phyloP scores from a whole-genome alignment of 2,113 vertebrate species.

The Pavo muticus region DNA sequence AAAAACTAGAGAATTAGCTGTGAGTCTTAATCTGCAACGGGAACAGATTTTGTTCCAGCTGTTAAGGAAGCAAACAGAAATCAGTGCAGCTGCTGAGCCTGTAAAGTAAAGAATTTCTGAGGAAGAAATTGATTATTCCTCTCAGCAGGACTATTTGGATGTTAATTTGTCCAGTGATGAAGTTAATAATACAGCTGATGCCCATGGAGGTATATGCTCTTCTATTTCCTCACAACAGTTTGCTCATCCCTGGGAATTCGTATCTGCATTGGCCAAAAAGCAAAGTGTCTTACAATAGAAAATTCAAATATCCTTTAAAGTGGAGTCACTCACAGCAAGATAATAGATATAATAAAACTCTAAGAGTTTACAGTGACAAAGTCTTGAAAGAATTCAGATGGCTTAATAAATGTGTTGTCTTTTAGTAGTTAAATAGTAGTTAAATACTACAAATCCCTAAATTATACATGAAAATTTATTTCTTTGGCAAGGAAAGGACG shows the following conservation, averaged over 20 bases:
- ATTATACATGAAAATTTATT: not conserved
- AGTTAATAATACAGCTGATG: conserved; percentile 1
- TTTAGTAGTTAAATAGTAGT: not conserved
- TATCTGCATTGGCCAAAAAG: not conserved
- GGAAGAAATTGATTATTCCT: conserved; percentile 38
- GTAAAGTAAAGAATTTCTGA: conserved; percentile 14
- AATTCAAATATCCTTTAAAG: not conserved
- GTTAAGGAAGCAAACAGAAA: conserved; percentile 1
- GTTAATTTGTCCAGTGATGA: conserved; percentile 4
- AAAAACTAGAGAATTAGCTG: not conserved
- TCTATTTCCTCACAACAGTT: conserved; percentile 7
- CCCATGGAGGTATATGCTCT: not conserved
- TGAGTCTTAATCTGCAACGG: not conserved
- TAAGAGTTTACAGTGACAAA: not conserved
- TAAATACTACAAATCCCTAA: not conserved
- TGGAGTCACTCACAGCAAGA: not conserved
- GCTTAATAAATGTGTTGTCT: not conserved
- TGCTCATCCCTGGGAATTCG: conserved; percentile 17
- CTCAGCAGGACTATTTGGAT: conserved; percentile 7
- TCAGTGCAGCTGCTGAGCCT: not conserved
- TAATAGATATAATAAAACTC: not conserved
- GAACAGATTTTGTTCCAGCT: not conserved
- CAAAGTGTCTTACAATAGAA: not conserved
- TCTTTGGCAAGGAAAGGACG: not conserved
- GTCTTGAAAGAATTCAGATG: not conserved